Evolutionary conservation across 2,113 vertebrate genomes (phyloP), one percentile per base, ranked within the genome.

Genomic region (Mastomys coucha): DNA sequence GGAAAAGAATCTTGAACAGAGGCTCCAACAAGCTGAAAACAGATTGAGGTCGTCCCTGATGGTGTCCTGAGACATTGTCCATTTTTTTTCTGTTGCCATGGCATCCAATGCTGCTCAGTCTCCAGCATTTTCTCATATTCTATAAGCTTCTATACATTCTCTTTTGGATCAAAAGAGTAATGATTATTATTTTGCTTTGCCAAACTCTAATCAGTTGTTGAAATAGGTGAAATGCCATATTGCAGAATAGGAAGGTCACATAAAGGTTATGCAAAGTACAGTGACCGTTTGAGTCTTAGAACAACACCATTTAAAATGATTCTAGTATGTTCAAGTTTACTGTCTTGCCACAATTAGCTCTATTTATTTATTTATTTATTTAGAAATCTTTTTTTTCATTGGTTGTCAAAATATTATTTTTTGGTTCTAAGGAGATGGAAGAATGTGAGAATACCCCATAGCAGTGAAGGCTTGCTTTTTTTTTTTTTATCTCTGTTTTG

Each of bases 361-460:
- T 53, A 63, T 36, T n/a, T n/a, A 22, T 75, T 75, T 56, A 24
- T 63, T 63, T 67, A 33, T 28, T 67, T 28, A 67, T 84, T 28
- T 42, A 63, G 0, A 19, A 84, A 16, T n/a, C 3, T 0, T 42
- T 28, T 84, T 69, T 84, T 84, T 26, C 13, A 17, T 63, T 63
- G 58, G 58, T 16, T 63, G 58, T 63, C 85, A 82, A 81, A 88
- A 33, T 93, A 88, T 96, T 3, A 31, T 8, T 82, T 84, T 87
- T 69, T 75, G 26, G 81, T 93, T 78, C 88, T 96, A 67, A 88
- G 77, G 31, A 91, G 94, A 96, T 90, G 70, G 91, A 96, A 92
- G 85, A 95, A 93, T 73, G 7, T 67, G 76, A 81, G 88, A 91
- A 89, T 51, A 39, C 39, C 78, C 72, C 82, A 28, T 65, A 58